Base-by-base conservation (phyloP, 2,888 invertebrate genomes). In the Hesperia comma region DNA sequence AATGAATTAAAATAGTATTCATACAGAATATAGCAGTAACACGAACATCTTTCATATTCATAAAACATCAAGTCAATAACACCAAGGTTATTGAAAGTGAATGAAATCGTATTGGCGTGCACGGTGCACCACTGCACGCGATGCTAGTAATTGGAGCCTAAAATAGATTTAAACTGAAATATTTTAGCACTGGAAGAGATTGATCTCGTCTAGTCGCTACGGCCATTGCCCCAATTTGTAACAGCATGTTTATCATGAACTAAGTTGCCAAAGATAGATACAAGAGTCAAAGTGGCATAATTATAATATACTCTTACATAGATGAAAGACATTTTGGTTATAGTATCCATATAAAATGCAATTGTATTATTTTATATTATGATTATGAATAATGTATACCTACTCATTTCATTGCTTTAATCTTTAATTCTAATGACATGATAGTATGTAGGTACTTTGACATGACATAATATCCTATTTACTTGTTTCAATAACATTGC, bases 21-120 rank as follows among this genome's bases (percentile, higher is more conserved):
- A 2, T 37, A 37, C 37, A 37, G 0, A 12, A 37, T 10, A 37
- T 37, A 37, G 37, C 37, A 37, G 3, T 37, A 12, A 37, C 3
- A 12, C 12, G 10, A 37, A 37, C 37, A 37, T 37, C 43, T 15
- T 12, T 12, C 17, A 46, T 5, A 6, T 7, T 17, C 17, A 12
- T 7, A 26, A 15, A 60, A 60, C 14, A 33, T 33, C 7, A 32
- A 55, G 43, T 0, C 7, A 54, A 41, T 41, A 62, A 62, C 43
- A 40, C 54, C 62, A 55, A 63, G 63, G 63, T 19, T 55, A 63
- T 63, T 46, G 55, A 63, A 63, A 63, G 63, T 63, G 46, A 46
- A 14, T 63, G 46, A 63, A 55, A 63, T 58, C 32, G 46, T 15
- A 26, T n/a, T 46, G 19, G 43, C 33, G 55, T 54, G 55, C 26